Conservation (phyloP, 2,888 invertebrate genomes). For the Eremobia ochroleuca region DNA sequence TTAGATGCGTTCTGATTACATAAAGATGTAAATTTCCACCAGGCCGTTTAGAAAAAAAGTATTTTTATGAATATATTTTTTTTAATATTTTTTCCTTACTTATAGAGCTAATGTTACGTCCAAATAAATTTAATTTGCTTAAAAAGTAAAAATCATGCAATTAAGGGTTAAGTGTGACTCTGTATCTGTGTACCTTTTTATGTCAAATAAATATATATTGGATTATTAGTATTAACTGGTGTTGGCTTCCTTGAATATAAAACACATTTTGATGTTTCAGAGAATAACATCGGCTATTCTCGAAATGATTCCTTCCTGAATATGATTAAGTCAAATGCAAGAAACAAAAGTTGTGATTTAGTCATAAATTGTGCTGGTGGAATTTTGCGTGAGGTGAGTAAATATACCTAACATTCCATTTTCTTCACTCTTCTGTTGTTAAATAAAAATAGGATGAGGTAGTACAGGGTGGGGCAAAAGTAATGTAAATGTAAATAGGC, state of each 20-base stretch:
- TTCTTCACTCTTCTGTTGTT: neutral
- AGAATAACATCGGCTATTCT: conserved; percentile 66
- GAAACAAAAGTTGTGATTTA: conserved; percentile 62
- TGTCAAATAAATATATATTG: too few relatives aligned
- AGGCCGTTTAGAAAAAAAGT: too few relatives aligned
- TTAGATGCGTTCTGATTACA: too few relatives aligned
- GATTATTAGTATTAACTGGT: neutral
- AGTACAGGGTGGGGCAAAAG: neutral
- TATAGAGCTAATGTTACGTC: too few relatives aligned
- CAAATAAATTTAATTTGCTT: too few relatives aligned
- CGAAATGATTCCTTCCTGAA: conserved; percentile 58
- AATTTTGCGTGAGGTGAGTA: conserved; percentile 70
- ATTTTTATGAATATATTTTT: too few relatives aligned
- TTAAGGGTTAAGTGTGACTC: too few relatives aligned
- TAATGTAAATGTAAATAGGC: neutral
- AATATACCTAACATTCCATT: neutral
- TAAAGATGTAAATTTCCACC: too few relatives aligned
- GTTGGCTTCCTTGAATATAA: neutral
- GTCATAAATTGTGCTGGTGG: conserved; percentile 72
- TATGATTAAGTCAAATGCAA: conserved; percentile 46
- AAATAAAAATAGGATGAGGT: neutral
- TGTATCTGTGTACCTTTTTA: too few relatives aligned
- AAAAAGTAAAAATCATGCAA: too few relatives aligned
- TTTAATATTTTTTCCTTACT: too few relatives aligned
- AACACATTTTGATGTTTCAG: conserved; percentile 55